phyloP scores from a whole-genome alignment of 2,797 vertebrate species.

The Phrynocephalus forsythii region DNA sequence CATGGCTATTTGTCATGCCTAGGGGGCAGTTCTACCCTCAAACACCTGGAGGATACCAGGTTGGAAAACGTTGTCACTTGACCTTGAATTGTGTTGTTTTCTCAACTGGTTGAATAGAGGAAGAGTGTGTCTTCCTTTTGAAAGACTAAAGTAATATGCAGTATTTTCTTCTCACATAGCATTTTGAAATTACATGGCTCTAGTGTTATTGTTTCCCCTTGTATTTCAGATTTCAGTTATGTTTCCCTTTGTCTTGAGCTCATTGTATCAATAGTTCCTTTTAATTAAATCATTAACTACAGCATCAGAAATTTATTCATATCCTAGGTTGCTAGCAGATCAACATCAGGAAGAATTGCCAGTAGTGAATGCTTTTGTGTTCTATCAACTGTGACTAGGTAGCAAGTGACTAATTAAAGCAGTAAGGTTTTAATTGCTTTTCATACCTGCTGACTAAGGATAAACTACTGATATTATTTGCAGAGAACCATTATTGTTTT shows the following conservation, averaged over 20 bases:
- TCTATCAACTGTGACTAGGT: constrained; percentile 39
- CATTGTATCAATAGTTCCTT: constrained; percentile 39
- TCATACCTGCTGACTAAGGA: constrained; percentile 35
- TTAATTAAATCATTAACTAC: constrained; percentile 34
- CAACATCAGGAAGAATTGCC: neutral
- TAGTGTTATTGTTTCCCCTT: neutral
- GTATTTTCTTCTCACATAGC: neutral
- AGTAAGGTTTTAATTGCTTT: constrained; percentile 33
- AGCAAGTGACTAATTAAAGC: constrained; percentile 58
- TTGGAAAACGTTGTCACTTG: neutral
- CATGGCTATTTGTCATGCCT: neutral
- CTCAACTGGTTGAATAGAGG: neutral
- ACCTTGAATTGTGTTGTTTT: neutral
- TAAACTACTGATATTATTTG: constrained; percentile 7
- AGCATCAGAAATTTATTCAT: constrained; percentile 40
- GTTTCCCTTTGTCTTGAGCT: constrained; percentile 20
- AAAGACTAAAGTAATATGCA: neutral
- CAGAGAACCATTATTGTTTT: constrained; percentile 12
- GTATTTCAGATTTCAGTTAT: constrained; percentile 4
- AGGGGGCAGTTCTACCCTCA: neutral
- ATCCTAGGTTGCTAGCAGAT: constrained; percentile 27
- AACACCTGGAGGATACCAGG: neutral
- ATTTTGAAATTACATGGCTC: constrained; percentile 8
- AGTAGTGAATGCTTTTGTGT: constrained; percentile 8
- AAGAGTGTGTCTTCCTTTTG: neutral